Conservation (phyloP, 2,888 invertebrate genomes). For the Protodeltote pygarga region DNA sequence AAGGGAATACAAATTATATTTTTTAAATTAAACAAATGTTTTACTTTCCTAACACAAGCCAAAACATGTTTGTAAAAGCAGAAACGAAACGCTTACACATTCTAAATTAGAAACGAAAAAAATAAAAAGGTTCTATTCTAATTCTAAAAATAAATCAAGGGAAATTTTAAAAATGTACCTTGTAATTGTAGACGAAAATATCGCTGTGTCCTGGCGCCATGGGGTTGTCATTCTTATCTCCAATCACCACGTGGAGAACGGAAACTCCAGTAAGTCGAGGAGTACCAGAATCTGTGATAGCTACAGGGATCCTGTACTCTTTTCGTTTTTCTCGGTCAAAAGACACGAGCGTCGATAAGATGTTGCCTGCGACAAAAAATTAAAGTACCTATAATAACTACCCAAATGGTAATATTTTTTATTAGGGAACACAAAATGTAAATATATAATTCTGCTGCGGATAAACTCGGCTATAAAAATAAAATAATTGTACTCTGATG, state of each 20-base stretch:
- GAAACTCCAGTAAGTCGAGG: constrained; percentile 93
- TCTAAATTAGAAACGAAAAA: constrained; percentile 5
- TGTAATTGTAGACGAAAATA: constrained; percentile 98
- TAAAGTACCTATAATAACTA: neutral
- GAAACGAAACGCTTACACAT: neutral
- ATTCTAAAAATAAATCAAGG: constrained; percentile 1
- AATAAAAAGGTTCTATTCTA: neutral
- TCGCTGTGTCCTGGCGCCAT: constrained; percentile 95
- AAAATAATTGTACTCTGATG: no score
- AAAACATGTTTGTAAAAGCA: neutral
- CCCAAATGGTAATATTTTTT: no score
- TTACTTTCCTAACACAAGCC: neutral
- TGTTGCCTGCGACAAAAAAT: constrained; percentile 75
- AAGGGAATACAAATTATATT: neutral
- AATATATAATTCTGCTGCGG: no score
- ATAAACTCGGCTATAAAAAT: no score
- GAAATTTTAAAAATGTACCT: constrained; percentile 83
- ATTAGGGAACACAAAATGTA: no score
- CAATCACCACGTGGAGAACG: constrained; percentile 95
- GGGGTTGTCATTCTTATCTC: constrained; percentile 97
- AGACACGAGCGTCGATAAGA: constrained; percentile 90
- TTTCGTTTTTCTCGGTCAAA: constrained; percentile 97
- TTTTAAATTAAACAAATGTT: neutral
- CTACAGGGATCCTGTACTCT: constrained; percentile 95
- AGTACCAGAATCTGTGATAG: constrained; percentile 94